Evolutionary conservation across 2,113 vertebrate genomes (phyloP).

Genomic region (Chloroceryle aenea): DNA sequence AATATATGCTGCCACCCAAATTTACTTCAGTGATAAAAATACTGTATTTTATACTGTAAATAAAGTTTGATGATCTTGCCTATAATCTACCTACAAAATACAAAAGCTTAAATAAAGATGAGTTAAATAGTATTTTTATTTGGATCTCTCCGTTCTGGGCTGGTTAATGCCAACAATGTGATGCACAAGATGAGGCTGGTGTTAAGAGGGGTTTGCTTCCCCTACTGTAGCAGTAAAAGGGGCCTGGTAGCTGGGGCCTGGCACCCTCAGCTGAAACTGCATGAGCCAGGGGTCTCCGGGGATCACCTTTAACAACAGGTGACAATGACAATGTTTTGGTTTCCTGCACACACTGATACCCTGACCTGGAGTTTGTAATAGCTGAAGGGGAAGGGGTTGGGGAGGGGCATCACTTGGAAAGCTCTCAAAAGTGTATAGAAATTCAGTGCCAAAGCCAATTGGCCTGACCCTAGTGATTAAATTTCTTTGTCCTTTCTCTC

Average conservation of each 20-base stretch:
- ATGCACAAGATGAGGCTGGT: neutral
- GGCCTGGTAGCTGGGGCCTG: fast-evolving
- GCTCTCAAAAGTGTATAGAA: neutral
- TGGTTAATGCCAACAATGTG: neutral
- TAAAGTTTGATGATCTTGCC: constrained; percentile 70
- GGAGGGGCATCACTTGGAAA: neutral
- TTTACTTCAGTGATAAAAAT: constrained; percentile 13
- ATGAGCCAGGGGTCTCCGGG: fast-evolving
- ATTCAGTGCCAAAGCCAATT: neutral
- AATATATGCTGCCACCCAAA: constrained; percentile 51
- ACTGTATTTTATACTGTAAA: constrained; percentile 72
- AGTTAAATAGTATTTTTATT: constrained; percentile 58
- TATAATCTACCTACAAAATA: constrained; percentile 64
- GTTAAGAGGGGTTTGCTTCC: neutral
- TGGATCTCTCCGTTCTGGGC: constrained; percentile 49
- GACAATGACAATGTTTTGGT: no score
- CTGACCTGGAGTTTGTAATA: neutral
- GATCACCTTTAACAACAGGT: neutral
- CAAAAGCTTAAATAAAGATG: constrained; percentile 70
- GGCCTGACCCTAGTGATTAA: fast-evolving
- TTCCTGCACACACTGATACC: neutral
- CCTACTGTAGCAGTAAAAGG: fast-evolving
- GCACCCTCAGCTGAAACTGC: neutral
- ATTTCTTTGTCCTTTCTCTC: neutral
- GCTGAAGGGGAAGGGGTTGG: neutral